Evolutionary conservation across 2,113 vertebrate genomes (phyloP), one percentile per base, ranked within the genome.

Genomic region (Aegotheles bennettii): DNA sequence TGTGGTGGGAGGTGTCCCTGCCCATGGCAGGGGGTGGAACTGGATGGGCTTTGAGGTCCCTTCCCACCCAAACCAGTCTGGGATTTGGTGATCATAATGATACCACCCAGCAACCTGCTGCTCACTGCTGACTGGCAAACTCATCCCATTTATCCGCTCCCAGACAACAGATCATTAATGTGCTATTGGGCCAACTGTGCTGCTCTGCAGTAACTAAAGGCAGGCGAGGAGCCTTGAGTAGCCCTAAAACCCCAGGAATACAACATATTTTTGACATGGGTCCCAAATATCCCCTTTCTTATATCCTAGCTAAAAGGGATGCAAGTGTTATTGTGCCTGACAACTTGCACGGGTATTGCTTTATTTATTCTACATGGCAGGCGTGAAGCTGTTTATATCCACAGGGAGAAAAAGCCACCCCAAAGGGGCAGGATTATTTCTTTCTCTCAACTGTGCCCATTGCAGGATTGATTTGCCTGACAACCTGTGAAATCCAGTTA

Each of bases 281-380:
- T n/a, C n/a, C n/a, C n/a, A n/a, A n/a, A n/a, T n/a, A 48, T 14
- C 69, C 56, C 24, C 13, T 33, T 38, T 70, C 79, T n/a, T n/a
- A 10, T 5, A 38, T 18, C 67, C 73, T 11, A 29, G 13, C 53
- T 28, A 25, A 42, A 54, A 60, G 47, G 35, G 48, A 75, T 18
- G 31, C 5, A 24, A 56, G 23, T 1, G 16, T 54, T 61, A 45
- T 18, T 19, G 25, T 16, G n/a, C 1, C 1, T 3, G 7, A 26
- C 26, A 24, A 54, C 25, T 80, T 36, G 36, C 31, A 24, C 1
- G 7, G 23, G 21, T 28, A 33, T 47, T 17, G 16, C 24, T 74
- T 61, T 56, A 15, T 68, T 67, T 63, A 74, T 76, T 42, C 56
- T 57, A 35, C 33, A 13, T 24, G 61, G 80, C 82, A 79, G 73